Base-by-base conservation (phyloP, 2,797 vertebrate species). In the Oreochromis mossambicus region DNA sequence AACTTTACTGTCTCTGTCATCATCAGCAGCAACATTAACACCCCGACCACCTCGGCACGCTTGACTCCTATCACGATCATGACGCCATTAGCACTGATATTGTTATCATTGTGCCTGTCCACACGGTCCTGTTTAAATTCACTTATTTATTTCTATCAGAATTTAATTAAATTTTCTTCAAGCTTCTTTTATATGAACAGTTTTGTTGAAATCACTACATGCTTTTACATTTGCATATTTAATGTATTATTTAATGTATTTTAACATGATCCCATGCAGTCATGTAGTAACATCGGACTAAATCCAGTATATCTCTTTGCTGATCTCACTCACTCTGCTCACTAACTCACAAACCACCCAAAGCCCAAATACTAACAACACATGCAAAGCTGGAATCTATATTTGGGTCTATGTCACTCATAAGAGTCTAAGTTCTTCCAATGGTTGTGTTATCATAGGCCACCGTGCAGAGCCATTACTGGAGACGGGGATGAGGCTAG, bases 401-500 rank as follows among this genome's bases (percentile, higher is more conserved):
- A 52, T 52, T 38, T 77, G 11, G 15, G 32, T 78, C 41, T 46
- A 51, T n/a, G 19, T 51, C 48, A 68, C 32, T 82, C 29, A 7
- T 10, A 52, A 41, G 32, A 79, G 11, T 77, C 79, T 77, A 82
- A 84, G 52, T 83, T 43, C 63, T 84, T 77, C 48, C 82, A 87
- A 88, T 73, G 29, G 46, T 51, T 94, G 12, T 89, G 63, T 92
- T 87, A 76, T 83, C 43, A 43, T 52, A 97, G 97, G 96, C 77
- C 83, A 95, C 61, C 92, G 94, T 90, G 89, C 94, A 7, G 98
- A 99, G 83, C 95, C 96, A 1, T 86, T 95, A n/a, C 97, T 95
- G 51, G 98, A 99, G 84, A 92, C 96, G 81, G 96, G 97, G 0
- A 97, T 97, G 92, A 97, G 97, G 87, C 94, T 98, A 89, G 96